Evolutionary conservation across 1,140 invertebrate species (phyloP), one percentile per base, ranked within the genome.

Genomic region (Drosophila bipectinata): DNA sequence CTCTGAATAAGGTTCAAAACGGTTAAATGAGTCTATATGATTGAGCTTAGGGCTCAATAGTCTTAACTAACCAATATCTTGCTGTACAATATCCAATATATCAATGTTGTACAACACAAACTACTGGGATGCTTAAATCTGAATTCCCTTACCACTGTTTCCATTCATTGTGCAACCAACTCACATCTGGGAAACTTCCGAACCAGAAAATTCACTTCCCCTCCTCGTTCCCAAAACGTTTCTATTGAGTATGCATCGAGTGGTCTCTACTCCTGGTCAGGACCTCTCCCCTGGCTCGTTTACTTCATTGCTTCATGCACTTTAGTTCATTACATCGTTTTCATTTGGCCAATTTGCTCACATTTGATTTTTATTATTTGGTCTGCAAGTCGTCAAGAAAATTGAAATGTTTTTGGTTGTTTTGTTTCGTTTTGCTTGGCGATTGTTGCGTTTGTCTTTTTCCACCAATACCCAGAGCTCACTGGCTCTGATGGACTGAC

Each of bases 331-430:
- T 75, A 76, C 54, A 77, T 63, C 60, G 51, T 73, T 79, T 72
- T 53, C 76, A 84, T 79, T 83, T 63, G 58, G 64, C 47, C 76
- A 83, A 72, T 83, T 84, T 83, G 77, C 55, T 30, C 47, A 61
- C 58, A 76, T 79, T 77, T 80, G 57, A 61, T 48, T 67, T 75
- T 63, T 59, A 63, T 67, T 61, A 45, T 69, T 53, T 75, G 48
- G 55, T 18, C 44, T 26, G 45, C 9, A 26, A 48, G 47, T 83
- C 52, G 56, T 55, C 53, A 53, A 62, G 69, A 48, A 71, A 68
- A 67, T 81, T 81, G 66, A 71, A 79, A 64, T 76, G 72, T 76
- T 75, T 75, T 75, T n/a, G 71, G 51, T 73, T 73, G 58, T 26
- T 73, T 73, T 72, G 32, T 49, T 53, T 60, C 44, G 26, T 53